Evolutionary conservation across 2,888 invertebrate genomes (phyloP), one percentile per base, ranked within the genome.

Genomic region (Globia sparganii): DNA sequence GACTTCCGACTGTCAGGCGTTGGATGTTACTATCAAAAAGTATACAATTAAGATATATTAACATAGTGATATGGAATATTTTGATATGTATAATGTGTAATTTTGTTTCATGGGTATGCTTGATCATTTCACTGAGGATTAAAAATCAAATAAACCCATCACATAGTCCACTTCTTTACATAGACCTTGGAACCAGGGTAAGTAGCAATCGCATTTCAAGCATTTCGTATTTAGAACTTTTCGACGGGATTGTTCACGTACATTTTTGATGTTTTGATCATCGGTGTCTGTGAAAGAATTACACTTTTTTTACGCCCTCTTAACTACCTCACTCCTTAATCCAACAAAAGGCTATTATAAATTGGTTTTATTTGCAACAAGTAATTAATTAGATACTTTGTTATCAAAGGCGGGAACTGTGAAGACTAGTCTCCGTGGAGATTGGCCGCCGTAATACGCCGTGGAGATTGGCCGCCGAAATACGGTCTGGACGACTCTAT

Each of bases 21-120:
- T 58, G 43, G 34, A 79, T 72, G 40, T 68, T 59, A 71, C 31
- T 87, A 87, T 87, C 86, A 82, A 68, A 68, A 84, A 77, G 85
- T 80, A 70, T 69, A 87, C 85, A 87, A 73, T 72, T 65, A 68
- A 75, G n/a, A 66, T 72, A 77, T 76, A n/a, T 75, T 78, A 66
- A 69, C 62, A 66, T 61, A 78, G 59, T 69, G 58, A 77, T 78
- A 75, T 70, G 73, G 49, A 71, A 77, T 79, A 72, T 85, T 85
- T 75, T 67, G 15, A 59, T 4, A 9, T 31, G 31, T 3, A 11
- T 18, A 13, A 5, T 25, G 4, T 40, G 43, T 3, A 21, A 25
- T 70, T 68, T 59, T 43, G 25, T 64, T 59, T 34, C n/a, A 15
- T 65, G 64, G 85, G 28, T 80, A 37, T 68, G 53, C 74, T 71